These are phyloP conservation scores for Anarsia innoxiella DNA, from an alignment of 2,888 invertebrate species.

Conservation along the genomic window DNA sequence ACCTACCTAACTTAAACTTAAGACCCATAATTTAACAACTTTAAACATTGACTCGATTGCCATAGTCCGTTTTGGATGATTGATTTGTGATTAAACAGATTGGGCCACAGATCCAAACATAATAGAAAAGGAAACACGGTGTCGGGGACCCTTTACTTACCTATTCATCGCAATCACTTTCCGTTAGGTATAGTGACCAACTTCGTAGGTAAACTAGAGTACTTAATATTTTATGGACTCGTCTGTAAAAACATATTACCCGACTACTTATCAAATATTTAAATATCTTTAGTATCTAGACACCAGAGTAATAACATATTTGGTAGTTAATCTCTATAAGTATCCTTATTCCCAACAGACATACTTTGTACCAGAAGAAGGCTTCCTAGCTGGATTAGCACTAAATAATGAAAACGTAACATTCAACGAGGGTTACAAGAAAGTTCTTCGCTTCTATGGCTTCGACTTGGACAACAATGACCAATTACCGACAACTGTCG, in stretches of 20 bases:
- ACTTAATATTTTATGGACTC: neutral
- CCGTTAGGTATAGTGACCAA: too few species aligned
- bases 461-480: conserved; percentile 80
- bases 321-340: too few species aligned
- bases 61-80: too few species aligned
- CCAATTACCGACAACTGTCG: conserved; percentile 39
- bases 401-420: conserved; percentile 86
- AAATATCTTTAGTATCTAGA: too few species aligned
- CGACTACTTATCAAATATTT: too few species aligned
- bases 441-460: conserved; percentile 85
- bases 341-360: conserved; percentile 76
- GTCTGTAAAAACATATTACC: too few species aligned
- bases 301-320: too few species aligned
- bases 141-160: too few species aligned
- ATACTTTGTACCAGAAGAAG: conserved; percentile 88
- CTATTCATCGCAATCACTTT: too few species aligned
- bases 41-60: conserved; percentile 16
- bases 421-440: conserved; percentile 82
- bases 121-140: conserved; percentile 14
- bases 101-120: conserved; percentile 17
- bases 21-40: too few species aligned
- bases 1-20: too few species aligned
- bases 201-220: neutral
- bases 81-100: conserved; percentile 28
- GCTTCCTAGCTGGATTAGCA: conserved; percentile 86